Conservation (phyloP, 2,113 vertebrate genomes). For the Mastomys coucha region DNA sequence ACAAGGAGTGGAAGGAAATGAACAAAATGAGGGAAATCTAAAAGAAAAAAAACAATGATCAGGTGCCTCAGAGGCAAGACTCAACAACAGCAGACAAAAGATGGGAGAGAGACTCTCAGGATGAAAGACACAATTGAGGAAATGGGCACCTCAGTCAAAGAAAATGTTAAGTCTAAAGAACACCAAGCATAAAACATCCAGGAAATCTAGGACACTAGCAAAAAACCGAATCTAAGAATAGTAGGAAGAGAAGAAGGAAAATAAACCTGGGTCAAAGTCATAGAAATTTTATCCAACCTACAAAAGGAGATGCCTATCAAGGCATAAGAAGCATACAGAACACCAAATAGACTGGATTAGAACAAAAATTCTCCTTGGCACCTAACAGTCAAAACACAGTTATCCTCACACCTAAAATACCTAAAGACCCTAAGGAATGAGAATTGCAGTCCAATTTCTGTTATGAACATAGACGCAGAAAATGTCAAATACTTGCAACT, state of each 20-base stretch:
- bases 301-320: background rate
- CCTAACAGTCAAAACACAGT: background rate
- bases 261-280: background rate
- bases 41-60: background rate
- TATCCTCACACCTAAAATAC: background rate
- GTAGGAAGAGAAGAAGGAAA: background rate
- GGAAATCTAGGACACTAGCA: background rate
- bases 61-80: background rate
- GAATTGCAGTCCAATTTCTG: background rate
- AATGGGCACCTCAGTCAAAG: background rate
- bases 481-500: background rate
- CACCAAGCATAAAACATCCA: background rate
- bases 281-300: background rate
- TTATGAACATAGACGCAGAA: background rate
- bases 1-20: background rate
- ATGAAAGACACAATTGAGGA: background rate
- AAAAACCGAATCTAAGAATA: background rate
- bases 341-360: background rate
- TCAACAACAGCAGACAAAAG: background rate
- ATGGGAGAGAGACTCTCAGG: background rate
- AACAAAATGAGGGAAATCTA: background rate
- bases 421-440: background rate
- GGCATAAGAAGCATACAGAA: background rate
- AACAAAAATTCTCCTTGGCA: background rate
- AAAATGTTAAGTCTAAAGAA: background rate